Evolutionary conservation across 2,113 vertebrate species (phyloP).

Genomic region (Herpailurus yagouaroundi): DNA sequence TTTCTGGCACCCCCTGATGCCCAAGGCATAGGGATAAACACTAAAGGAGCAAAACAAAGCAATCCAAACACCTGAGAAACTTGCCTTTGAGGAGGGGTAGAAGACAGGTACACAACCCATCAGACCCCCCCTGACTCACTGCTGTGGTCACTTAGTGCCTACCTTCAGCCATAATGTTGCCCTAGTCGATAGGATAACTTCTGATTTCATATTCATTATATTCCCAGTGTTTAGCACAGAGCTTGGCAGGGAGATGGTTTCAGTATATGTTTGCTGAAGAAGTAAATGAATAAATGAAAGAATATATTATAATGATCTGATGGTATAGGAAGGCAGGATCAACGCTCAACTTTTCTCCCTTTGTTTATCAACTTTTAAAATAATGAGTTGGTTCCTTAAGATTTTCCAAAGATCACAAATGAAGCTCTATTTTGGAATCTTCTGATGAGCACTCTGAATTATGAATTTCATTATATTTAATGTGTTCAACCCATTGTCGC

Average conservation of each 20-base stretch:
- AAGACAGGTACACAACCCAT: not conserved
- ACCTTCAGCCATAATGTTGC: not conserved
- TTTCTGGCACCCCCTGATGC: not conserved
- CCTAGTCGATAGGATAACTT: not conserved
- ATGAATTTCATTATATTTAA: not conserved
- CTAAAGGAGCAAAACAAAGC: not conserved
- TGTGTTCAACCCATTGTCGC: not conserved
- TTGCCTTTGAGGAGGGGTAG: not conserved
- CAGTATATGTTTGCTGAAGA: not conserved
- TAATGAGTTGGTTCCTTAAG: not conserved
- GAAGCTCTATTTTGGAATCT: not conserved
- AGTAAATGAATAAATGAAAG: not conserved
- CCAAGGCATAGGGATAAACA: not conserved
- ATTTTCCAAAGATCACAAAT: not conserved
- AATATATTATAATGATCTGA: not conserved
- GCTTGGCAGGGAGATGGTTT: not conserved
- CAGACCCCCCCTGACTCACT: not conserved
- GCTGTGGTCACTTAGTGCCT: not conserved
- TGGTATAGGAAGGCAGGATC: not conserved
- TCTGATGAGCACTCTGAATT: not conserved
- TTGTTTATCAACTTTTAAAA: not conserved
- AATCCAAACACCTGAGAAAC: not conserved
- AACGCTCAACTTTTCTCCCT: not conserved
- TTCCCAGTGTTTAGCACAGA: not conserved
- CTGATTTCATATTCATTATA: not conserved